Evolutionary conservation across 2,113 vertebrate species (phyloP), one percentile per base, ranked within the genome.

Genomic region (Nanorana parkeri): DNA sequence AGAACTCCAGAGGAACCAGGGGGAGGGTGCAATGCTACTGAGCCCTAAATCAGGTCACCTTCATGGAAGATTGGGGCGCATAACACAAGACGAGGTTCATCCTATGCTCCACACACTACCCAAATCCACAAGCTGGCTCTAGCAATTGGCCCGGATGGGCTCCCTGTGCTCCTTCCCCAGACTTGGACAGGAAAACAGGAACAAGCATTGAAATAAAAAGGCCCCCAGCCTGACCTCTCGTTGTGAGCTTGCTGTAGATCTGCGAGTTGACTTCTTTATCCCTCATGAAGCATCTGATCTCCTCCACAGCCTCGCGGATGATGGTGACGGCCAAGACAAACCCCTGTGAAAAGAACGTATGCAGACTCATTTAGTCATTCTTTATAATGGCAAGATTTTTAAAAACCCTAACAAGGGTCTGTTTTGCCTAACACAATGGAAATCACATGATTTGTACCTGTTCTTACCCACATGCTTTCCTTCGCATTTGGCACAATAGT

Each of bases 181-280:
- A 74, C 77, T 85, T 80, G 3, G 13, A 64, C 78, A 19, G 64
- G 82, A 23, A 29, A 68, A 13, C 8, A 8, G 10, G 6, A 20
- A 68, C 82, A 61, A 61, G 32, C n/a, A 73, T 54, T 24, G 19
- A 7, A 61, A 4, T 32, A 32, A 32, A 15, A 84, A 83, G 85
- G 85, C 84, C 0, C 52, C 16, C 8, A 78, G 64, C 78, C 94
- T 90, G 80, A 98, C 98, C 98, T 97, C 96, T 92, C 0, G 91
- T 93, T 32, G 96, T 97, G 78, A 99, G 97, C 85, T 97, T 97
- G 95, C 97, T 98, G 94, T 99, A 99, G 90, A 98, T 96, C 94
- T 99, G 98, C 41, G 97, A 97, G 92, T 99, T 99, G 71, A 99
- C 96, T 82, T 99, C 98, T 91, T 98, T 99, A 93, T 99, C 98